These are phyloP conservation scores for Hydropotes inermis DNA, from an alignment of 2,113 vertebrate species.

Conservation along the genomic window DNA sequence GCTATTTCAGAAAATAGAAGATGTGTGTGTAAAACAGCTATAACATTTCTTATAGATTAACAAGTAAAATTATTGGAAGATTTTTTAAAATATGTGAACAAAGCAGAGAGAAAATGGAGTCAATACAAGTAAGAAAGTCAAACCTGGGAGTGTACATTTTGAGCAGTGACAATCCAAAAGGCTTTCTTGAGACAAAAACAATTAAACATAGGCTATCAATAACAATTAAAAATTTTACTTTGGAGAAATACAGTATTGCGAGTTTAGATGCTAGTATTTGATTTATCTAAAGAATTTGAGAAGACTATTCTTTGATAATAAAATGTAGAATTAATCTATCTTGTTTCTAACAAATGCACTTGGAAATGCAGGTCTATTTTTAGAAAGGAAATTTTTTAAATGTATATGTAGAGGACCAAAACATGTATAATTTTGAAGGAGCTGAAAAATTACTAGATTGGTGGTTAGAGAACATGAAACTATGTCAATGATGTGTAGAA, in stretches of 20 bases:
- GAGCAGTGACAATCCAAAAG: neutral
- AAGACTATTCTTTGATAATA: neutral
- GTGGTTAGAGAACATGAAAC: neutral
- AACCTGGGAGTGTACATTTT: neutral
- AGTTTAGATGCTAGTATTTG: neutral
- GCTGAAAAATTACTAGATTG: neutral
- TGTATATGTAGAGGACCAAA: neutral
- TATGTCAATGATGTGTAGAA: neutral
- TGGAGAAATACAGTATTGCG: slow-evolving; percentile 36
- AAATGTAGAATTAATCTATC: neutral
- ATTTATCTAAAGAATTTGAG: neutral
- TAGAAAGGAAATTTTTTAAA: slow-evolving; percentile 18
- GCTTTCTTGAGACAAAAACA: neutral
- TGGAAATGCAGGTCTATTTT: slow-evolving; percentile 34
- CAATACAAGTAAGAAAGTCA: neutral
- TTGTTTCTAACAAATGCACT: neutral
- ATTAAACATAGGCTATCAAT: neutral
- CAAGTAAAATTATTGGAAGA: slow-evolving; percentile 24
- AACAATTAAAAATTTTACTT: slow-evolving; percentile 43
- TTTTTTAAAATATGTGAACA: neutral
- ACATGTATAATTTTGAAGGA: neutral
- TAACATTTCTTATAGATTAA: neutral
- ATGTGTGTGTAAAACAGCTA: neutral
- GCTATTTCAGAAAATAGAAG: neutral
- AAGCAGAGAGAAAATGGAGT: neutral